Base-by-base conservation (phyloP, 2,113 vertebrate genomes). In the Turnix velox region DNA sequence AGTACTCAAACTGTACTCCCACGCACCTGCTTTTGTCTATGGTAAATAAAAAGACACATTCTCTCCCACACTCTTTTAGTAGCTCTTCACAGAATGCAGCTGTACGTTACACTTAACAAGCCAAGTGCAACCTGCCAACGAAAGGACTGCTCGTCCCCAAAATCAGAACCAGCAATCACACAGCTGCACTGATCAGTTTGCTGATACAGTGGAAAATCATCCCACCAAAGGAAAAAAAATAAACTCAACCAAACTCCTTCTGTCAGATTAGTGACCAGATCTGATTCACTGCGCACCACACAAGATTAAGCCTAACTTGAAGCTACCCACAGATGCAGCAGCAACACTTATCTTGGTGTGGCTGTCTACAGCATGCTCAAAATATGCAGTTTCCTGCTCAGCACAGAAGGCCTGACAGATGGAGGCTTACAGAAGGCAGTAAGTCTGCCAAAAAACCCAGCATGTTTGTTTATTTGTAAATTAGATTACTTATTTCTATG, bases 321-420 rank as follows among this genome's bases (percentile, higher is more conserved):
- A 91, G 77, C 77, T 78, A 67, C 65, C 28, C 87, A 63, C 63
- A 81, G 84, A 87, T 59, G 61, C 68, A 90, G 84, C 1, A 74
- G 51, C 91, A 86, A 74, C 76, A 69, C 80, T 96, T 77, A 58
- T 84, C 73, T 63, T 55, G 59, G 73, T 81, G 46, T 51, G 77
- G 79, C 80, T 92, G 73, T 46, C 61, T 62, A 72, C 1, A 87
- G 52, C 1, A 3, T 87, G 73, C 84, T 92, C 73, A 81, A 87
- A 86, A 92, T 69, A 78, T 74, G 89, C 84, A 73, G 77, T 67
- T 93, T 81, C 57, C 84, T 87, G 59, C 80, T 71, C 81, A 88
- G 89, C 77, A 91, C 93, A 94, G 91, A 95, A 80, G 76, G 80
- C 51, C 66, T 88, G 65, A 93, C 84, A 93, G 93, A 92, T 67